Evolutionary conservation across 2,797 vertebrate genomes (phyloP), one percentile per base, ranked within the genome.

Genomic region (Odontamblyopus rebecca): DNA sequence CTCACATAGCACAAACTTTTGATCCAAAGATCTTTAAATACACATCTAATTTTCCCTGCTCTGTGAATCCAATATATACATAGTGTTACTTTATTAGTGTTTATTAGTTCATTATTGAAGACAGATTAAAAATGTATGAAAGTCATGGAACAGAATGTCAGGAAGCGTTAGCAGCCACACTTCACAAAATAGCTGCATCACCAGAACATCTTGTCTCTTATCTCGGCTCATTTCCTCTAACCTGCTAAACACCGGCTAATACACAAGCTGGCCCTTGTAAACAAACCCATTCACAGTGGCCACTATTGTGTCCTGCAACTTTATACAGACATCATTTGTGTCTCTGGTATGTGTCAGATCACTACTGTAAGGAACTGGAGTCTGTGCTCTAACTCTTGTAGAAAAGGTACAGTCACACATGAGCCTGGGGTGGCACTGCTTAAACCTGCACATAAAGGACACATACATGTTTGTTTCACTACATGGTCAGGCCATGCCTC

Each of bases 241-340:
- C 66, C 48, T 30, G 61, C 16, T 61, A 23, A 61, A 76, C 71
- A 74, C 48, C 54, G 7, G 51, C 61, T 63, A 38, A n/a, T 63
- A 32, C 18, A 38, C 32, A 41, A 38, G 32, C 18, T 2, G 2
- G 23, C 56, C 9, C 56, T 29, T 29, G 56, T 29, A 59, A 59
- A 54, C 53, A 59, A 29, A 27, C 56, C 11, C 23, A 12, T 29
- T 59, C 23, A 57, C 26, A 59, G n/a, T 29, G 27, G 29, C 27
- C 56, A 48, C 13, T 48, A 48, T 26, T 12, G 11, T 15, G 3
- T 59, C 26, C 26, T 59, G 23, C 13, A 27, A 15, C 56, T 27
- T 59, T 26, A 57, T 19, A 59, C 19, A 29, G 1, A 12, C 56
- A 29, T 15, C 5, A 13, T 15, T 4, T 15, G 11, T 59, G 9